Evolutionary conservation across 2,888 invertebrate species (phyloP).

Genomic region (Chironomus tentans): DNA sequence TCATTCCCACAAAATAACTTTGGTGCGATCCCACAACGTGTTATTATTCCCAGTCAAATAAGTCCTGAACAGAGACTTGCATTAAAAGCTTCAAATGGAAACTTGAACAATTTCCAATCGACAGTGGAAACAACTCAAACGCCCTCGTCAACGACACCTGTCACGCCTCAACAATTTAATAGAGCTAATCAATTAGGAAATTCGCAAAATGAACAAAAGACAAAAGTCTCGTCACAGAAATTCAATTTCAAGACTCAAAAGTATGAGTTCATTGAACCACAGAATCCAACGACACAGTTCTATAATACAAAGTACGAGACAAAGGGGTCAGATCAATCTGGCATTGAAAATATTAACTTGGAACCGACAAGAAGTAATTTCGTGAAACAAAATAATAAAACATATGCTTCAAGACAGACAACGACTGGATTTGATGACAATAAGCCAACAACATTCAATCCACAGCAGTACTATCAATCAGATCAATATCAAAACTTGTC

Average conservation of each 20-base stretch:
- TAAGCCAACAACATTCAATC: slow-evolving; percentile 40
- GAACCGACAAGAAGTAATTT: slow-evolving; percentile 11
- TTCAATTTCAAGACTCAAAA: slow-evolving; percentile 24
- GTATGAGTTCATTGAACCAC: slow-evolving; percentile 21
- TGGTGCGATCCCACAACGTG: slow-evolving; percentile 23
- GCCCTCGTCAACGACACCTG: slow-evolving; percentile 1
- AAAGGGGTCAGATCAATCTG: slow-evolving; percentile 11
- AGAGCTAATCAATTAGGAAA: background rate
- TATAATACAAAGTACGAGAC: slow-evolving; percentile 23
- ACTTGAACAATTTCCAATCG: background rate
- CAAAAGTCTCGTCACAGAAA: slow-evolving; percentile 1
- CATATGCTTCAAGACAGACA: slow-evolving; percentile 16
- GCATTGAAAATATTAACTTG: background rate
- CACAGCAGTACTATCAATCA: slow-evolving; percentile 32
- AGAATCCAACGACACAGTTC: slow-evolving; percentile 22
- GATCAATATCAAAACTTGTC: slow-evolving; percentile 16
- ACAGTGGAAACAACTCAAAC: background rate
- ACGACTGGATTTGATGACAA: background rate
- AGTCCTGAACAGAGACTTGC: slow-evolving; percentile 4
- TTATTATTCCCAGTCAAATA: slow-evolving; percentile 17
- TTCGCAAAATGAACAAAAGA: slow-evolving; percentile 1
- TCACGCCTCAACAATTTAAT: slow-evolving; percentile 12
- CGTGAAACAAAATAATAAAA: background rate
- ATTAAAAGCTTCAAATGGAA: slow-evolving; percentile 16
- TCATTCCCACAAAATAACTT: background rate